phyloP scores from a whole-genome alignment of 2,797 vertebrate genomes.

The Chaetophractus vellerosus region DNA sequence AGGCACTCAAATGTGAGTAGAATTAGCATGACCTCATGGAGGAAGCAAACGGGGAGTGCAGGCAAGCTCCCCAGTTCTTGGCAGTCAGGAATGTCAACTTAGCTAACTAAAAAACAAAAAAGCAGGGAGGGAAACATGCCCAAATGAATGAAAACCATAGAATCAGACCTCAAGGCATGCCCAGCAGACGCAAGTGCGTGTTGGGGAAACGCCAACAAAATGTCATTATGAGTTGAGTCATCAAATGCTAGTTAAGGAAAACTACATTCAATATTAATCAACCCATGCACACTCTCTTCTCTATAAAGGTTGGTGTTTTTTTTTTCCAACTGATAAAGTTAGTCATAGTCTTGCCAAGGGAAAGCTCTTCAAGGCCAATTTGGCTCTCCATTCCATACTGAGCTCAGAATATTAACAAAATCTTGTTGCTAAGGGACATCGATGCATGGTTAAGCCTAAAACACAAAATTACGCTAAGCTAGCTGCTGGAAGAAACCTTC shows the following conservation, averaged over 20 bases:
- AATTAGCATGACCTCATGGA: background rate
- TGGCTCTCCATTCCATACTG: constrained; percentile 41
- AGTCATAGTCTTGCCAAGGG: constrained; percentile 28
- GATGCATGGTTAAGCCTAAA: constrained; percentile 59
- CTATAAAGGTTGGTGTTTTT: background rate
- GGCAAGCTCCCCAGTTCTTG: background rate
- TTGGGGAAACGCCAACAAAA: constrained; percentile 39
- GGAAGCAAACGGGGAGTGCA: background rate
- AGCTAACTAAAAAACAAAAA: constrained; percentile 41
- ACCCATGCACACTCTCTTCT: background rate
- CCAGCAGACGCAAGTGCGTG: background rate
- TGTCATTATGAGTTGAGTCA: constrained; percentile 59
- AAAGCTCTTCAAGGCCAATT: constrained; percentile 60
- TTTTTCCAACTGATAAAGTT: constrained; percentile 18
- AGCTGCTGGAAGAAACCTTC: constrained; percentile 41
- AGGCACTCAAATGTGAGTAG: background rate
- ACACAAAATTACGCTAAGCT: constrained; percentile 55
- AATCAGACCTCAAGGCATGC: constrained; percentile 46
- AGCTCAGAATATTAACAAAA: constrained; percentile 75
- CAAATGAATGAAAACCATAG: constrained; percentile 33
- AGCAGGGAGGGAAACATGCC: background rate
- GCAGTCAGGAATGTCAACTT: constrained; percentile 65
- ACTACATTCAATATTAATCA: background rate
- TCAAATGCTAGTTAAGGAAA: constrained; percentile 63
- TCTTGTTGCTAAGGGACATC: constrained; percentile 78